Percentiles rank a stretch among this genome's conserved stretches.
Conservation (phyloP, 37 sponge, comb jelly and placozoan species). For the Mnemiopsis leidyi region DNA sequence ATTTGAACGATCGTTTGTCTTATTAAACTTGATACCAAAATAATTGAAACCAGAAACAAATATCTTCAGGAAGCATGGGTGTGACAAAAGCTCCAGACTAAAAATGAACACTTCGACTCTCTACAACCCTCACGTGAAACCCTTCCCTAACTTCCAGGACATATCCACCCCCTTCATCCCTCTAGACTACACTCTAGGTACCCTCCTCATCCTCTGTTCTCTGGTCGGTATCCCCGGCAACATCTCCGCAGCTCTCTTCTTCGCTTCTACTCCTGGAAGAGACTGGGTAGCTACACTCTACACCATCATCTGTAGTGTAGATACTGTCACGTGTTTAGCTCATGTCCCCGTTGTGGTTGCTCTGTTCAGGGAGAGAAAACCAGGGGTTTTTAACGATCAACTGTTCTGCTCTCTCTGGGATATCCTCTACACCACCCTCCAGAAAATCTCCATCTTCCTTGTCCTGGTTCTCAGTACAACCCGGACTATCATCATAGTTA, state of each 20-base stretch:
- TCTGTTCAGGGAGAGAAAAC: not conserved
- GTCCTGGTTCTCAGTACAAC: slow-evolving; percentile 15
- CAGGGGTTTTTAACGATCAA: not conserved
- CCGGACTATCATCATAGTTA: slow-evolving; percentile 38
- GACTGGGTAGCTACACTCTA: slow-evolving; percentile 19
- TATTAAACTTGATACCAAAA: too few relatives aligned
- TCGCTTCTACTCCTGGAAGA: not conserved
- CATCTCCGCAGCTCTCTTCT: not conserved
- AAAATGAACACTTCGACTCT: not conserved
- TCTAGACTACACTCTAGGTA: slow-evolving; percentile 23
- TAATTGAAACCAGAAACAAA: too few relatives aligned
- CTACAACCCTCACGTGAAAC: not conserved
- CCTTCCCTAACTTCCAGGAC: not conserved
- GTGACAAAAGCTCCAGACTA: not conserved
- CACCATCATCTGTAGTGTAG: not conserved
- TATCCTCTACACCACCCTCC: not conserved
- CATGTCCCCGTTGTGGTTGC: slow-evolving; percentile 17
- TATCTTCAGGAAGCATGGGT: not conserved
- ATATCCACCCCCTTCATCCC: not conserved
- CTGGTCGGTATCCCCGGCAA: slow-evolving; percentile 33
- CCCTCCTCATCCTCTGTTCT: slow-evolving; percentile 9
- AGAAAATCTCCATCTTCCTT: slow-evolving; percentile 47
- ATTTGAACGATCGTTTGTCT: too few relatives aligned
- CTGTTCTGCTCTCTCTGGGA: slow-evolving; percentile 45
- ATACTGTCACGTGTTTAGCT: not conserved